These are phyloP conservation scores for Mus pahari DNA, from an alignment of 2,113 vertebrate species.

Conservation along the genomic window DNA sequence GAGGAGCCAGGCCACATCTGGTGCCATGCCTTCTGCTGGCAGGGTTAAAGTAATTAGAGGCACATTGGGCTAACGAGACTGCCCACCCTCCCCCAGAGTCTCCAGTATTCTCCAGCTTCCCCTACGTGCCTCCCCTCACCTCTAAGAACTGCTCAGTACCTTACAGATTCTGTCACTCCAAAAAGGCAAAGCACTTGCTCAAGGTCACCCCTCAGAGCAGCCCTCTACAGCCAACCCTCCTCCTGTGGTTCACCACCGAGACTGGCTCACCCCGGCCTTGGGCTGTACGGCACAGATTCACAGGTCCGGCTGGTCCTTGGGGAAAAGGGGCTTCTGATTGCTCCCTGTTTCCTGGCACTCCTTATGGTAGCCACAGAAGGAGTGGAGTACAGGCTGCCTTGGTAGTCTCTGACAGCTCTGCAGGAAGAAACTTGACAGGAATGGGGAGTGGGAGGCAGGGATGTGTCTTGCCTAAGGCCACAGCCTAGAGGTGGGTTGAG, in stretches of 20 bases:
- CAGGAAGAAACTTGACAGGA: not conserved
- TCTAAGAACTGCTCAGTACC: not conserved
- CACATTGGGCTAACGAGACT: not conserved
- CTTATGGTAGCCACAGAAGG: not conserved
- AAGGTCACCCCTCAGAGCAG: not conserved
- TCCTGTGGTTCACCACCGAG: not conserved
- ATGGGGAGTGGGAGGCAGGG: not conserved
- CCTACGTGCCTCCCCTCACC: not conserved
- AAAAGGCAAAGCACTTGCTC: not conserved
- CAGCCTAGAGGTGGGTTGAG: constrained; percentile 3
- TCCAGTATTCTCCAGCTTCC: not conserved
- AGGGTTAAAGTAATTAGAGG: constrained; percentile 28
- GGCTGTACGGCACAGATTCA: constrained; percentile 18
- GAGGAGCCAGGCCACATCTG: constrained; percentile 8
- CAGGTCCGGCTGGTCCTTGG: not conserved
- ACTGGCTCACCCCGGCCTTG: not conserved
- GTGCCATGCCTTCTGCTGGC: constrained; percentile 68
- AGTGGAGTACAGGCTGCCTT: not conserved
- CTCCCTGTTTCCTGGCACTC: not conserved
- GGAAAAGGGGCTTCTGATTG: not conserved
- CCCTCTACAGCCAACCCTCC: not conserved
- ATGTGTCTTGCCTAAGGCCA: not conserved
- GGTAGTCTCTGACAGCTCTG: not conserved
- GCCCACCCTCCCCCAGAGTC: not conserved
- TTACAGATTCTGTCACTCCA: not conserved